Conservation (phyloP, 2,113 vertebrate species). For the Crocuta crocuta region DNA sequence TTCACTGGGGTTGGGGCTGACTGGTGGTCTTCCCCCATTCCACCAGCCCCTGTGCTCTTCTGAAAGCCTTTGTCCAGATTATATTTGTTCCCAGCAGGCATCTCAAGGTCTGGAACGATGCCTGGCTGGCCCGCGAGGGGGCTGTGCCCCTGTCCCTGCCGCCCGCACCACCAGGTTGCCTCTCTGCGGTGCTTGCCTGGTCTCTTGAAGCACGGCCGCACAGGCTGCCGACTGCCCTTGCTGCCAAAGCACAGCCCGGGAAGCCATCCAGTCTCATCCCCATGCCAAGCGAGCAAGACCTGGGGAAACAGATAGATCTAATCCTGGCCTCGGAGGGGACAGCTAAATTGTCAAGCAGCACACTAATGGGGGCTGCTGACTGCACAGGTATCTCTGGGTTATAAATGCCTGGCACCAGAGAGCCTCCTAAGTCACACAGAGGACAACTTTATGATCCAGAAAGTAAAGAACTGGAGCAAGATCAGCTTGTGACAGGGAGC, state of each 20-base stretch:
- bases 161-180: neutral
- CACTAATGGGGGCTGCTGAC: slow-evolving; percentile 52
- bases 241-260: slow-evolving; percentile 10
- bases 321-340: slow-evolving; percentile 63
- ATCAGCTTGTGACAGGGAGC: slow-evolving; percentile 73
- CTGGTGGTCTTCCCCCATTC: neutral
- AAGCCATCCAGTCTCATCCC: neutral
- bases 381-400: slow-evolving; percentile 68
- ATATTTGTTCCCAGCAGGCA: neutral
- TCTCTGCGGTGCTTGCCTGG: neutral
- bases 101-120: neutral
- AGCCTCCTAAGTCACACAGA: slow-evolving; percentile 77
- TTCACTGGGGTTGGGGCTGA: neutral
- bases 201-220: neutral
- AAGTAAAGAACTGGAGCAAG: slow-evolving; percentile 79
- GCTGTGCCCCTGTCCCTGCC: fast-evolving
- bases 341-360: slow-evolving; percentile 67
- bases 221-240: neutral
- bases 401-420: slow-evolving; percentile 62
- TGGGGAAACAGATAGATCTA: slow-evolving; percentile 67
- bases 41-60: neutral
- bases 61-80: neutral
- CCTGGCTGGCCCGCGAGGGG: neutral
- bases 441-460: slow-evolving; percentile 83
- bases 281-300: neutral